Evolutionary conservation across 2,797 vertebrate genomes (phyloP).

Genomic region (Rhinatrema bivittatum): DNA sequence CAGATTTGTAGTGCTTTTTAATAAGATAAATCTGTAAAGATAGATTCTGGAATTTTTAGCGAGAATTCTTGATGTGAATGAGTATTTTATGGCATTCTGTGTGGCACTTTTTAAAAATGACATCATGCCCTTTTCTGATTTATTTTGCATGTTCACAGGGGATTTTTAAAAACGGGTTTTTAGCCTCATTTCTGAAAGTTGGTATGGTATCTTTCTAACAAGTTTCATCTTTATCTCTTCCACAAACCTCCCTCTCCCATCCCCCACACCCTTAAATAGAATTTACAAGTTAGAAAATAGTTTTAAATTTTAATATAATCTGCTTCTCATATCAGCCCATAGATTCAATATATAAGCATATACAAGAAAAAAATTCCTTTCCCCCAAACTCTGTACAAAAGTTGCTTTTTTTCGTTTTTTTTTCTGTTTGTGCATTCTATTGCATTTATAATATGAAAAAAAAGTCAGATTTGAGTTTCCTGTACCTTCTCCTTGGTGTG

Average conservation of each 20-base stretch:
- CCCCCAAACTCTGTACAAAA: conserved; percentile 90
- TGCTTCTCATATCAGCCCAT: conserved; percentile 77
- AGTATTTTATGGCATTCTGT: conserved; percentile 61
- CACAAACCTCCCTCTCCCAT: conserved; percentile 10
- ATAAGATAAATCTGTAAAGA: conserved; percentile 87
- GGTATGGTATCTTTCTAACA: conserved; percentile 58
- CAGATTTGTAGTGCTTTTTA: conserved; percentile 73
- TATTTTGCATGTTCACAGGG: neutral
- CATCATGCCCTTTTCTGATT: conserved; percentile 13
- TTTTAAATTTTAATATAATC: conserved; percentile 82
- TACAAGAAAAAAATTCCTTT: conserved; percentile 86
- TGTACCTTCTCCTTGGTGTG: conserved; percentile 95
- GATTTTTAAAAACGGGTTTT: conserved; percentile 37
- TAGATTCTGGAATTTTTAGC: conserved; percentile 62
- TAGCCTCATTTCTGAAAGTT: conserved; percentile 54
- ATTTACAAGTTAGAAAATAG: conserved; percentile 92
- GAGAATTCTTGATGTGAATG: conserved; percentile 70
- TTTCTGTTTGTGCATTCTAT: conserved; percentile 94
- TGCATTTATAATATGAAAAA: conserved; percentile 71
- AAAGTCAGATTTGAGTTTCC: conserved; percentile 92
- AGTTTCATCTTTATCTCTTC: conserved; percentile 36
- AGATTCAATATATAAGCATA: conserved; percentile 89
- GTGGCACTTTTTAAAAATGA: conserved; percentile 69
- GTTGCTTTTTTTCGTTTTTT: conserved; percentile 50
- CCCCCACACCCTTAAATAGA: conserved; percentile 69